Conservation (phyloP, 37 sponge, comb jelly and placozoan genomes). For the Chondrilla cf. caribensis region DNA sequence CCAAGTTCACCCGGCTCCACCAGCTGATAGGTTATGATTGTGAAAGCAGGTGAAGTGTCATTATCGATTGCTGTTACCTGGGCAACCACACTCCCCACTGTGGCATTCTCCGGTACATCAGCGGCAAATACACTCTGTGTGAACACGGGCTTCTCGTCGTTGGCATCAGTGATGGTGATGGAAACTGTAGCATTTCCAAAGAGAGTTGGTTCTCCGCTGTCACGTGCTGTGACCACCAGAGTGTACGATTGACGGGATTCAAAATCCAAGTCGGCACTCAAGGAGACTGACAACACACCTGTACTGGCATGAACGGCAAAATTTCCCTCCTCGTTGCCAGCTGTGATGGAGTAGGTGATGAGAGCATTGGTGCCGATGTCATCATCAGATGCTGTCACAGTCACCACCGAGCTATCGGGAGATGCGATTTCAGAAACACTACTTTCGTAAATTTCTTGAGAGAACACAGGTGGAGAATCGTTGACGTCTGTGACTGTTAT, state of each 20-base stretch:
- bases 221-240: slow-evolving; percentile 1
- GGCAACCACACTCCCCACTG: slow-evolving; percentile 24
- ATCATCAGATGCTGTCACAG: slow-evolving; percentile 25
- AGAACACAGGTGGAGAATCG: slow-evolving; percentile 53
- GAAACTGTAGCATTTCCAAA: slow-evolving; percentile 12
- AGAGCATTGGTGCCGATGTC: slow-evolving; percentile 17
- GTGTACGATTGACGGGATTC: slow-evolving; percentile 16
- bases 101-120: slow-evolving; percentile 28
- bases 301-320: slow-evolving; percentile 17
- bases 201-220: not conserved
- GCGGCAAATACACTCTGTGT: slow-evolving; percentile 16
- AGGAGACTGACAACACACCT: slow-evolving; percentile 31
- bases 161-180: slow-evolving; percentile 33
- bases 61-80: slow-evolving; percentile 43
- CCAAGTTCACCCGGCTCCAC: not conserved
- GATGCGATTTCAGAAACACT: not conserved
- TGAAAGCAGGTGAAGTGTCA: not conserved
- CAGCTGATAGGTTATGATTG: slow-evolving; percentile 24
- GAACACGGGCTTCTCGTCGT: slow-evolving; percentile 46
- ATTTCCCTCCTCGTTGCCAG: not conserved
- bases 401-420: not conserved
- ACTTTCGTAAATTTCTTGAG: slow-evolving; percentile 4
- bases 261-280: not conserved
- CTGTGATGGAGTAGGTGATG: slow-evolving; percentile 6
- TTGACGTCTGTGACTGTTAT: slow-evolving; percentile 61